Percentiles rank a stretch among this genome's conserved stretches.
These are phyloP conservation scores for Drosophila neotestacea DNA, from an alignment of 2,888 invertebrate genomes.

Conservation along the genomic window DNA sequence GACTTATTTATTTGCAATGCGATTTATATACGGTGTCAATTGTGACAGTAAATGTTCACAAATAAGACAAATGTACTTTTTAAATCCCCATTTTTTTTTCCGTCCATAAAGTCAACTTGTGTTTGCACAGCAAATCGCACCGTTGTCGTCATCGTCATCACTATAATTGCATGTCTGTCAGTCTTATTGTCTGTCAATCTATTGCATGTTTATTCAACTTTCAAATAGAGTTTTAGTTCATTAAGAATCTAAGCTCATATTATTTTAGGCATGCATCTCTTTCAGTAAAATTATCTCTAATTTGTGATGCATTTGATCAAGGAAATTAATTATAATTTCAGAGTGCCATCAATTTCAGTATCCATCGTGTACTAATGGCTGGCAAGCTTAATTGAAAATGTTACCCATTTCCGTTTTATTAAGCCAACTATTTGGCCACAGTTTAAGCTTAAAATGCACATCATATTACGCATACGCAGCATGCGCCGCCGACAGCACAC, in stretches of 20 bases:
- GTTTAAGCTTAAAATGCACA: conserved; percentile 40
- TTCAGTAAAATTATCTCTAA: conserved; percentile 10
- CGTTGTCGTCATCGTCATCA: conserved; percentile 21
- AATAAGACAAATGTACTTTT: conserved; percentile 63
- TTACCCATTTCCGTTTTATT: conserved; percentile 19
- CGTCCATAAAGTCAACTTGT: conserved; percentile 14
- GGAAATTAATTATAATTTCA: not conserved
- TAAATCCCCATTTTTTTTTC: conserved; percentile 35
- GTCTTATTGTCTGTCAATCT: not conserved
- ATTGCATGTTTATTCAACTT: conserved; percentile 32
- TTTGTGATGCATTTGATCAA: conserved; percentile 13
- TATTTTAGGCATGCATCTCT: conserved; percentile 28
- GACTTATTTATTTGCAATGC: conserved; percentile 19
- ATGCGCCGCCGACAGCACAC: conserved; percentile 26
- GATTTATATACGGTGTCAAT: conserved; percentile 51
- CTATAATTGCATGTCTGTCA: conserved; percentile 3
- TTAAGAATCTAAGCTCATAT: conserved; percentile 13
- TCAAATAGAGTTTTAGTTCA: conserved; percentile 26
- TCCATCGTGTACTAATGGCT: not conserved
- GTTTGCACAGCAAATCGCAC: conserved; percentile 16
- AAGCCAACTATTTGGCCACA: conserved; percentile 34
- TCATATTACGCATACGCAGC: conserved; percentile 59
- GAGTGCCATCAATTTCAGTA: not conserved
- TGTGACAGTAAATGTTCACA: conserved; percentile 42
- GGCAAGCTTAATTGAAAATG: conserved; percentile 10